Percentiles rank a stretch among this genome's conserved stretches.
Conservation (phyloP, 2,888 invertebrate genomes). For the Dynastes tityus region DNA sequence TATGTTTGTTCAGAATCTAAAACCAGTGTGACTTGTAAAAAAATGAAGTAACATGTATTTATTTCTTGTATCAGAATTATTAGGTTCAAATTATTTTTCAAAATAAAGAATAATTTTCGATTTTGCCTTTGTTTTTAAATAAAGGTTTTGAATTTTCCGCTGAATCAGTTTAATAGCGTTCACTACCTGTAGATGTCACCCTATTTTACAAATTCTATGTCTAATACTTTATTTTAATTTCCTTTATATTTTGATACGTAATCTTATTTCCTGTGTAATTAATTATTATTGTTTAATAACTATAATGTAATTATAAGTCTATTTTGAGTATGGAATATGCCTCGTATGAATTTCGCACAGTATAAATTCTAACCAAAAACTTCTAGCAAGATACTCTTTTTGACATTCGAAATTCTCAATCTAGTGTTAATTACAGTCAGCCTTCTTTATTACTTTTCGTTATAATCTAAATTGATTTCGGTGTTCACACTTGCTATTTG, state of each 20-base stretch:
- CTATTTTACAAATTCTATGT: too few relatives aligned
- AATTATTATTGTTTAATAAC: too few relatives aligned
- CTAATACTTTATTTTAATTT: too few relatives aligned
- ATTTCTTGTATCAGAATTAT: constrained; percentile 15
- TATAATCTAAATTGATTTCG: not conserved
- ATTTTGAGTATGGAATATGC: too few relatives aligned
- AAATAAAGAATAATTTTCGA: constrained; percentile 20
- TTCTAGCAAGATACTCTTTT: constrained; percentile 5
- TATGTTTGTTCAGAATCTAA: not conserved
- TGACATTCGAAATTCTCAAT: constrained; percentile 19
- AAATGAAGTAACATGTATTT: constrained; percentile 3
- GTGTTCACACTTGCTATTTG: not conserved
- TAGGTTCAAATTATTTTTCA: constrained; percentile 27
- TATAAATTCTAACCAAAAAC: not conserved
- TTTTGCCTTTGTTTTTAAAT: not conserved
- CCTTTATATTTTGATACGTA: too few relatives aligned
- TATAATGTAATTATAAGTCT: too few relatives aligned
- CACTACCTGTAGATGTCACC: too few relatives aligned
- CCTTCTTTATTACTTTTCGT: not conserved
- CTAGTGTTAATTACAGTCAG: constrained; percentile 16
- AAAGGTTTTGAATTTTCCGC: too few relatives aligned
- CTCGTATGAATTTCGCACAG: not conserved
- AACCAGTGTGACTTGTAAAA: not conserved
- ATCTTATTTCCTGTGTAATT: too few relatives aligned
- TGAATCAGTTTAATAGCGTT: too few relatives aligned